Evolutionary conservation across 2,888 invertebrate species (phyloP).

Genomic region (Gastrophysa polygoni): DNA sequence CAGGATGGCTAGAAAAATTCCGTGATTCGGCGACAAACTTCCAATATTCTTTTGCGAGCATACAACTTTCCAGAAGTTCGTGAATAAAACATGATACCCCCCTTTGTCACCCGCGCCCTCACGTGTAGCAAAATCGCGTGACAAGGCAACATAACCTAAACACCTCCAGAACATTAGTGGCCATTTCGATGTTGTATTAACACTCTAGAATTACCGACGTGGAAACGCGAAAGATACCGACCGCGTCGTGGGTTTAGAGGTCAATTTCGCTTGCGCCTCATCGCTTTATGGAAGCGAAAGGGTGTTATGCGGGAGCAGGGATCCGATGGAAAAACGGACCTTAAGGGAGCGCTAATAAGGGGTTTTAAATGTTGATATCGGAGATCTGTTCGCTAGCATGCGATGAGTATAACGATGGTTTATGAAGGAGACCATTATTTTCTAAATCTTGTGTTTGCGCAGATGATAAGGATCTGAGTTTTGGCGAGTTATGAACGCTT

Average conservation of each 20-base stretch:
- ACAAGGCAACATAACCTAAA: constrained; percentile 55
- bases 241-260: constrained; percentile 32
- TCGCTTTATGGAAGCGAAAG: constrained; percentile 30
- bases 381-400: constrained; percentile 40
- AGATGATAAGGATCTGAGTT: constrained; percentile 8
- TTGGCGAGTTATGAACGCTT: neutral
- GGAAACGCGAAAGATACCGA: constrained; percentile 36
- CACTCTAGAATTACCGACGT: constrained; percentile 48
- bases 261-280: constrained; percentile 32
- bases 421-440: constrained; percentile 26
- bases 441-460: constrained; percentile 26
- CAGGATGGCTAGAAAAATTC: constrained; percentile 30
- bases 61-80: constrained; percentile 22
- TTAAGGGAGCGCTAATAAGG: constrained; percentile 31
- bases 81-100: constrained; percentile 41
- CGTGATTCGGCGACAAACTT: constrained; percentile 28
- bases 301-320: constrained; percentile 34
- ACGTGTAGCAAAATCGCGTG: constrained; percentile 50
- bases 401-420: constrained; percentile 32
- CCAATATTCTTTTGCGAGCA: constrained; percentile 37
- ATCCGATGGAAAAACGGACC: constrained; percentile 30
- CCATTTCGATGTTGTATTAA: constrained; percentile 56
- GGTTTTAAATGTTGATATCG: constrained; percentile 33
- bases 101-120: constrained; percentile 2
- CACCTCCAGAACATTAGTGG: constrained; percentile 59